phyloP scores from a whole-genome alignment of 2,888 invertebrate species.

The Sinohyriopsis cumingii region DNA sequence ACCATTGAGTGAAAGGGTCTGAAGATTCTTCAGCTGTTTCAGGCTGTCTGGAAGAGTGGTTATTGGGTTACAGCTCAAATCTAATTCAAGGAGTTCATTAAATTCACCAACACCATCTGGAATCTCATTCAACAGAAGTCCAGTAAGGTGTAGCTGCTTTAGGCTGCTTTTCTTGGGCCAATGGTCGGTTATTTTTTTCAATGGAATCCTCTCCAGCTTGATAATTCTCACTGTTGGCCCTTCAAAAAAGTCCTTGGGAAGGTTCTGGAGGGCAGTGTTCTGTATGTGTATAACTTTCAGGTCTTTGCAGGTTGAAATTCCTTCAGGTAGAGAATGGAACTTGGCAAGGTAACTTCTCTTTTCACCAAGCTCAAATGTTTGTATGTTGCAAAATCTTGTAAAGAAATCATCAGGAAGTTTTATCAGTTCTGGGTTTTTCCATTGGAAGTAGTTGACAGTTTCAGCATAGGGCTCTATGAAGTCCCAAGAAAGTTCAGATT shows the following conservation, averaged over 20 bases:
- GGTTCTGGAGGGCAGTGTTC: conserved; percentile 35
- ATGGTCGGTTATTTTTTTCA: conserved; percentile 44
- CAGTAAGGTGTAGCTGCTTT: conserved; percentile 45
- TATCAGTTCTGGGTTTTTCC: conserved; percentile 29
- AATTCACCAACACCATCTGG: conserved; percentile 53
- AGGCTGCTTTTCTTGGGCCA: conserved; percentile 42
- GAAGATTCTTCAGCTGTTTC: conserved; percentile 46
- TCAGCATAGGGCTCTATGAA: conserved; percentile 53
- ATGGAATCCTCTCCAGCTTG: conserved; percentile 31
- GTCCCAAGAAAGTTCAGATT: conserved; percentile 29
- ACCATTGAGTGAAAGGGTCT: conserved; percentile 50
- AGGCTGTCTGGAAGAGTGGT: conserved; percentile 56
- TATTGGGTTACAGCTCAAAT: conserved; percentile 58
- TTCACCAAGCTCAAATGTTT: conserved; percentile 33
- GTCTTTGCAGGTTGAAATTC: conserved; percentile 38
- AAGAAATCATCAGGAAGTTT: conserved; percentile 49
- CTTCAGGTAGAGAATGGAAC: conserved; percentile 34
- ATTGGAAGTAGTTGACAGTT: conserved; percentile 42
- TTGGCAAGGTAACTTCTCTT: conserved; percentile 12
- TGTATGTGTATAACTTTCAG: conserved; percentile 44
- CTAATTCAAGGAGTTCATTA: conserved; percentile 43
- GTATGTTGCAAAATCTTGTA: conserved; percentile 48
- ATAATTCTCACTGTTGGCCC: conserved; percentile 28
- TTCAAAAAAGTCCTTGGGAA: conserved; percentile 50
- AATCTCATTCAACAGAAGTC: conserved; percentile 50